Evolutionary conservation across 1,140 invertebrate species (phyloP).

Genomic region (Euura lappo): DNA sequence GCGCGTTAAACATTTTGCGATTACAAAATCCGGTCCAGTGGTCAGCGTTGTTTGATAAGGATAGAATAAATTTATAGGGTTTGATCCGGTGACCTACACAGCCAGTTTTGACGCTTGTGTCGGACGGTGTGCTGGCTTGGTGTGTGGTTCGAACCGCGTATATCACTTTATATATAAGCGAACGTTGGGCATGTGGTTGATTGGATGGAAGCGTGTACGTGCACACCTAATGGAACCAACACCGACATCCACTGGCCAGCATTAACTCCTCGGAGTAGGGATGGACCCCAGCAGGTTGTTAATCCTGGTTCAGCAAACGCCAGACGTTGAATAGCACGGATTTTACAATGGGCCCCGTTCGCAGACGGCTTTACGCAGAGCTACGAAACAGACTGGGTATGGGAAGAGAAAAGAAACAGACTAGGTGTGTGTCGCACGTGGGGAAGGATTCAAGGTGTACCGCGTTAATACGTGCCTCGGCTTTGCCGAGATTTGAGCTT

Average conservation of each 20-base stretch:
- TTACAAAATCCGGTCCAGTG: neutral
- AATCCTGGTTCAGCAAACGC: neutral
- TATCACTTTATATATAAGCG: constrained; percentile 4
- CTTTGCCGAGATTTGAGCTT: neutral
- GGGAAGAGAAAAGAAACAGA: neutral
- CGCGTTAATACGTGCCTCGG: neutral
- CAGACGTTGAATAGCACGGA: neutral
- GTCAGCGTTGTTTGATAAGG: neutral
- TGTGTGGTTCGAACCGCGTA: neutral
- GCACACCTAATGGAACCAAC: neutral
- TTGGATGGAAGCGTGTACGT: neutral
- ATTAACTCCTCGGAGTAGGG: constrained; percentile 3
- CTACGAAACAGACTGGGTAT: neutral
- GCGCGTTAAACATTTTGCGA: neutral
- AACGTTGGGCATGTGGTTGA: neutral
- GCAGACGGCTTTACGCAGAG: neutral
- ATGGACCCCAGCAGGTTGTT: neutral
- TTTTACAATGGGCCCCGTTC: neutral
- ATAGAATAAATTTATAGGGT: neutral
- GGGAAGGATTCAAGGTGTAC: neutral
- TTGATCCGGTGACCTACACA: neutral
- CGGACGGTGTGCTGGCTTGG: neutral
- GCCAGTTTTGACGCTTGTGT: neutral
- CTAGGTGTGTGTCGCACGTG: neutral
- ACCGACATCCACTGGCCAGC: neutral